Conservation (phyloP, 2,797 vertebrate genomes). For the Pampus argenteus region DNA sequence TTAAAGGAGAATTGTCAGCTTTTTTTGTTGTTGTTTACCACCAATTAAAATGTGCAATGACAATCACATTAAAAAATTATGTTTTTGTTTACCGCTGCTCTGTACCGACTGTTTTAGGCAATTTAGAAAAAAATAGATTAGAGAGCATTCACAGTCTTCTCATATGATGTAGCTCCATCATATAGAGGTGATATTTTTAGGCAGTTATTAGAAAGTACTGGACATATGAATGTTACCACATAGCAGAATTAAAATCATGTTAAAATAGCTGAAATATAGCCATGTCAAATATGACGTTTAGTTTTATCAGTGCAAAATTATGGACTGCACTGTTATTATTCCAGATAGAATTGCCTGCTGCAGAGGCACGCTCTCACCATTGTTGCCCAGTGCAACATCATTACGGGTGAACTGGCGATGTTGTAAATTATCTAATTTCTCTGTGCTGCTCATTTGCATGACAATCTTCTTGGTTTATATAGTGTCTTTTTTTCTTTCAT, state of each 20-base stretch:
- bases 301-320: slow-evolving; percentile 24
- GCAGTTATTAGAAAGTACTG: background rate
- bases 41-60: slow-evolving; percentile 5
- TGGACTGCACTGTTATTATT: slow-evolving; percentile 27
- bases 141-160: background rate
- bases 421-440: slow-evolving; percentile 21
- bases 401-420: slow-evolving; percentile 24
- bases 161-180: background rate
- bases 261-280: slow-evolving; percentile 7
- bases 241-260: slow-evolving; percentile 8
- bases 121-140: background rate
- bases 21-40: slow-evolving; percentile 18
- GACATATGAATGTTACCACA: background rate
- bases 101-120: background rate
- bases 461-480: slow-evolving; percentile 13
- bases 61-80: background rate
- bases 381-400: slow-evolving; percentile 6
- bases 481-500: slow-evolving; percentile 32
- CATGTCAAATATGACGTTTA: slow-evolving; percentile 2
- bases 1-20: background rate
- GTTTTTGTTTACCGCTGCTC: slow-evolving; percentile 35
- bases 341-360: slow-evolving; percentile 20
- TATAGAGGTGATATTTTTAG: slow-evolving; percentile 1
- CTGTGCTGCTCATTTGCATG: slow-evolving; percentile 31
- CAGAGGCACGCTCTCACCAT: background rate